Percentiles rank a stretch among this genome's conserved stretches.
Evolutionary conservation across 2,113 vertebrate genomes (phyloP).

Genomic region (Paratilapia polleni): DNA sequence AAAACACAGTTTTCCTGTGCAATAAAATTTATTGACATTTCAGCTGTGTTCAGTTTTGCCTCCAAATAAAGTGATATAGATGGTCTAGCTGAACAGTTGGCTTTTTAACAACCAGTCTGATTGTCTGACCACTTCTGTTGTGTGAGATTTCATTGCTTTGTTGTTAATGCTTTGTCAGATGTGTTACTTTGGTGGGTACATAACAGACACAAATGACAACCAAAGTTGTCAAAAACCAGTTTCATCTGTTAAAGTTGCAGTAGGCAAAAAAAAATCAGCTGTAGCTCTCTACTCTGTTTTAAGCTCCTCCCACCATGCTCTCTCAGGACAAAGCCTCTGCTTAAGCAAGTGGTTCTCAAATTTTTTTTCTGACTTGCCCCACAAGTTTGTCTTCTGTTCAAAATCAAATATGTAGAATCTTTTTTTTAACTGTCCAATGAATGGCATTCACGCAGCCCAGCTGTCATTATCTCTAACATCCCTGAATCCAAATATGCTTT

Average conservation of each 20-base stretch:
- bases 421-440: not conserved
- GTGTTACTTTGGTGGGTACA: not conserved
- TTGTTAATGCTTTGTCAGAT: not conserved
- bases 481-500: not conserved
- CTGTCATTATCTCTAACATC: not conserved
- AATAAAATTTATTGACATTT: not conserved
- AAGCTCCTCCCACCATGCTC: too few relatives aligned
- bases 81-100: not conserved
- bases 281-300: too few relatives aligned
- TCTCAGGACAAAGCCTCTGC: too few relatives aligned
- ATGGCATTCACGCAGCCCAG: not conserved
- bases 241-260: not conserved
- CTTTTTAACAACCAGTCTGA: not conserved
- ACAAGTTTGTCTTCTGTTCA: not conserved
- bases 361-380: too few relatives aligned
- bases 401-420: not conserved
- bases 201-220: not conserved
- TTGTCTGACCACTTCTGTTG: not conserved
- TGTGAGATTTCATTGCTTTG: not conserved
- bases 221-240: not conserved
- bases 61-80: not conserved
- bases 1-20: rapidly evolving
- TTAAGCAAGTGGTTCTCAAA: too few relatives aligned
- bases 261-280: too few relatives aligned
- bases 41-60: not conserved